Evolutionary conservation across 2,797 vertebrate species (phyloP), one percentile per base, ranked within the genome.

Genomic region (Urophycis tenuis): DNA sequence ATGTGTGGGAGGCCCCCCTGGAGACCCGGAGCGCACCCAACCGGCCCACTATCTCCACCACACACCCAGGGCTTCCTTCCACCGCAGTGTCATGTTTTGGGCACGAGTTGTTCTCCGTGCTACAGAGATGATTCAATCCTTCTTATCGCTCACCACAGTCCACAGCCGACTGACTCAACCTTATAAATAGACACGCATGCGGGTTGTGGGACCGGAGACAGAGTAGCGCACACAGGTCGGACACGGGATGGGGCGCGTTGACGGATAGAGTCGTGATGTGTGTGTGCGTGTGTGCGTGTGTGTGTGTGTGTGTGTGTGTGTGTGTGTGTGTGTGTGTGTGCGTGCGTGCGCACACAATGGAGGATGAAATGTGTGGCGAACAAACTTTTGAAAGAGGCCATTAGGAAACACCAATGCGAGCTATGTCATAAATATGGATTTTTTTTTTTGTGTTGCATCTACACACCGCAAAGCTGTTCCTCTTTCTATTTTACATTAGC

Each of bases 101-200:
- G 80, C 82, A 75, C 85, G 85, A 82, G 80, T 82, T 82, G 75
- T 74, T 82, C 81, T 86, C 85, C 83, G 81, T 84, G 85, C 85
- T 77, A 79, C 80, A n/a, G n/a, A 9, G 79, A 88, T 90, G 89
- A 92, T 88, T 90, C 89, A 90, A 78, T 86, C 81, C 83, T 88
- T 71, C 81, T 86, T 88, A 89, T 91, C 87, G 35, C 83, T 87
- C 81, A 64, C 75, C 84, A 82, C 87, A 88, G 85, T 90, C 88
- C 74, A 85, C 78, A 75, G 83, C 80, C 80, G 87, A 90, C 87
- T 90, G 90, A 91, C 84, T 91, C 89, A 90, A 89, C 88, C 78
- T 85, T 87, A 87, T 85, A 85, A 91, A 89, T 90, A 88, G 85
- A 87, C 87, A 88, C 87, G 84, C 85, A 83, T 84, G 87, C 84